Evolutionary conservation across 2,888 invertebrate species (phyloP), one percentile per base, ranked within the genome.

Genomic region (Scaptomyza cyrtandrae): DNA sequence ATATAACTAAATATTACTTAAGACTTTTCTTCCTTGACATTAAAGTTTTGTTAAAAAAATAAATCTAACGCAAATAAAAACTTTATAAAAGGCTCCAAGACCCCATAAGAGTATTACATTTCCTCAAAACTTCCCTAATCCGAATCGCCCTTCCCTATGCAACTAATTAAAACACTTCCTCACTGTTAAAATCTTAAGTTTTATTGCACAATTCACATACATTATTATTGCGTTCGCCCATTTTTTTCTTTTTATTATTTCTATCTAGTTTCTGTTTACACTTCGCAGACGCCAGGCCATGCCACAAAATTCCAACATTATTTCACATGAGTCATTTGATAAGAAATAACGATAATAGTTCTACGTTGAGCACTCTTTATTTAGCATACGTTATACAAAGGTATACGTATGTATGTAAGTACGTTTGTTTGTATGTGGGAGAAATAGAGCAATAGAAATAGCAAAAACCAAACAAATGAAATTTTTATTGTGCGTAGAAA

Each of bases 271-370:
- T 37, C 13, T 73, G 66, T 72, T 75, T 77, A 77, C 61, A 59
- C 33, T 56, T 43, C 16, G 43, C 52, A 52, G 52, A 35, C 46
- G 57, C 35, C 29, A 44, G 56, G 53, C 6, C 13, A 44, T 53
- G 53, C 6, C 13, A 37, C 7, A 60, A 35, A 35, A 35, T 31
- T 37, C 9, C 54, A 39, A 45, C n/a, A 53, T 55, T 16, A 33
- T 49, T 57, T 70, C 65, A 71, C 65, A 71, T 87, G 79, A 85
- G 56, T 79, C 84, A 80, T 73, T 67, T 87, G 84, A 84, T 84
- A 84, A 85, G 88, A 71, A 68, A 68, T 54, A 39, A 69, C 74
- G 76, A 76, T 76, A 80, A 74, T 66, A 52, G 44, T n/a, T 33
- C 3, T 35, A 37, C 10, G 10, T n/a, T 48, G 4, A 48, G 54